phyloP scores from a whole-genome alignment of 2,797 vertebrate species.

The Tragopan temminckii region DNA sequence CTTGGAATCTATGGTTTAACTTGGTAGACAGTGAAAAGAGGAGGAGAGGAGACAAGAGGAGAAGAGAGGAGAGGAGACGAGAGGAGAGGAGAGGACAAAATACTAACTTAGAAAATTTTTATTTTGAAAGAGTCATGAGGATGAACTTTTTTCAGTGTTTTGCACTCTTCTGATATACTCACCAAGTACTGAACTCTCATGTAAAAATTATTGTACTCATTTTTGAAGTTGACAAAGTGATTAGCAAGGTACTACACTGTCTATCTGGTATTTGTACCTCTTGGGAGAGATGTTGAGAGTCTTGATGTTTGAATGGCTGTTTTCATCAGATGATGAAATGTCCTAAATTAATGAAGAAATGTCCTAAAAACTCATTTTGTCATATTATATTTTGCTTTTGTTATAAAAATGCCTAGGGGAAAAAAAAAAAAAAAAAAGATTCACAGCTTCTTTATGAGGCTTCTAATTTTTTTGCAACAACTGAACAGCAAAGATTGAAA shows the following conservation, averaged over 20 bases:
- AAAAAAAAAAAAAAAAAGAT: not conserved
- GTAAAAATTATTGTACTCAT: not conserved
- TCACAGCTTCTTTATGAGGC: not conserved
- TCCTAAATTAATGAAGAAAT: not conserved
- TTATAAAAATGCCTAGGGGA: not conserved
- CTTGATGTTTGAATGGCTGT: not conserved
- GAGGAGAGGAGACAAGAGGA: no score
- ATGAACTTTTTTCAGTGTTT: not conserved
- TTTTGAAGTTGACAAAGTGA: not conserved
- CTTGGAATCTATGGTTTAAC: not conserved
- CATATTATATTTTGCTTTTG: not conserved
- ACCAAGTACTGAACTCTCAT: not conserved
- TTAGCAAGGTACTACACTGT: not conserved
- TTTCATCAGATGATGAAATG: not conserved
- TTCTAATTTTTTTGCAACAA: not conserved
- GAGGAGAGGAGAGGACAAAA: no score
- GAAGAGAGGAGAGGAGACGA: no score
- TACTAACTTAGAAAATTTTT: not conserved
- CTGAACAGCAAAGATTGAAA: not conserved
- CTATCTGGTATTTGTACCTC: not conserved
- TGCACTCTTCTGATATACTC: not conserved
- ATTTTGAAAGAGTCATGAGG: not conserved
- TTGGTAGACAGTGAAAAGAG: not conserved
- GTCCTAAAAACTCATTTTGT: not conserved
- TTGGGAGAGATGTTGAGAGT: not conserved